Evolutionary conservation across 2,888 invertebrate genomes (phyloP).

Genomic region (Acrobasis repandana): DNA sequence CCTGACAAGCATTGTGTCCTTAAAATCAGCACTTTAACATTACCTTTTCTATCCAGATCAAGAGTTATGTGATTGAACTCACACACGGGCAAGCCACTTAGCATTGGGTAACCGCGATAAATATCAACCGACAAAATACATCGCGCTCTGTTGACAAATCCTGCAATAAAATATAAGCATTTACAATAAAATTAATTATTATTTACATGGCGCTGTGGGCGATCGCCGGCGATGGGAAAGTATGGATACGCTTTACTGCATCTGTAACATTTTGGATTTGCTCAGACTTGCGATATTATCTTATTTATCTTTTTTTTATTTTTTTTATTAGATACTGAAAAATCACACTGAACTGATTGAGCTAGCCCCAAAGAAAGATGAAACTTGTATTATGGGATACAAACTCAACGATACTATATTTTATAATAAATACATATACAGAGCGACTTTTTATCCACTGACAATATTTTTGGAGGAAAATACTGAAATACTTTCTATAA

Average conservation of each 20-base stretch:
- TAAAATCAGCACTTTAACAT: too few relatives aligned
- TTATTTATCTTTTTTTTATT: too few relatives aligned
- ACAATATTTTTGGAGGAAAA: too few relatives aligned
- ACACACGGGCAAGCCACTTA: slow-evolving; percentile 52
- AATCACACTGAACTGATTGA: too few relatives aligned
- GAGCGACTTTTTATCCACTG: too few relatives aligned
- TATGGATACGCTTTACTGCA: slow-evolving; percentile 45
- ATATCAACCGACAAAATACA: slow-evolving; percentile 78
- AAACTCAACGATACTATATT: too few relatives aligned
- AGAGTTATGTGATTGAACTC: slow-evolving; percentile 11
- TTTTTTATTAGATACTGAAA: too few relatives aligned
- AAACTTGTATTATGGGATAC: too few relatives aligned
- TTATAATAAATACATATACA: too few relatives aligned
- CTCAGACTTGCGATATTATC: too few relatives aligned
- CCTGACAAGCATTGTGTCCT: not conserved
- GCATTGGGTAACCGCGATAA: slow-evolving; percentile 77
- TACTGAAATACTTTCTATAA: too few relatives aligned
- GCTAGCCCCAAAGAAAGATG: too few relatives aligned
- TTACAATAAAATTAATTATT: slow-evolving; percentile 84
- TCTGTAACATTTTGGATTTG: not conserved
- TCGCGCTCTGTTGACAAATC: slow-evolving; percentile 82
- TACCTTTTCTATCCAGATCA: not conserved
- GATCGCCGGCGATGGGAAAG: slow-evolving; percentile 48
- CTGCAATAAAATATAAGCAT: slow-evolving; percentile 83
- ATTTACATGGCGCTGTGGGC: slow-evolving; percentile 80